phyloP scores from a whole-genome alignment of 2,888 invertebrate species.

The Rapana venosa region DNA sequence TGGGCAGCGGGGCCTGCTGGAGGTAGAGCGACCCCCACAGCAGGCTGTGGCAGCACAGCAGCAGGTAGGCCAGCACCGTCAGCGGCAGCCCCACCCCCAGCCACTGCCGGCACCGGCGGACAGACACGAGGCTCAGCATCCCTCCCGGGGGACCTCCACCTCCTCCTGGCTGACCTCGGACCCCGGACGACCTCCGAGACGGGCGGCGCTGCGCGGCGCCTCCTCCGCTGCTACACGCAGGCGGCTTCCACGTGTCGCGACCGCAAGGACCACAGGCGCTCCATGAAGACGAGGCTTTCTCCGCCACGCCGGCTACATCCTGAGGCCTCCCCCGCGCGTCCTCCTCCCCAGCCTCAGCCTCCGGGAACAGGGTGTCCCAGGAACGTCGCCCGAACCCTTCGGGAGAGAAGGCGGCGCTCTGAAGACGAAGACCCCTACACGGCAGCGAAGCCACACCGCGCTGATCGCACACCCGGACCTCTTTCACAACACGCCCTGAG shows the following conservation, averaged over 20 bases:
- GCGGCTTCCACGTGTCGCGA: neutral
- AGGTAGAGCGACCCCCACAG: slow-evolving; percentile 55
- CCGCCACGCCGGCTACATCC: too few species aligned
- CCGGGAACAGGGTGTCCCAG: too few species aligned
- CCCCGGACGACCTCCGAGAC: neutral
- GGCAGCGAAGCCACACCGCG: too few species aligned
- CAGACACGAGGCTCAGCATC: slow-evolving; percentile 27
- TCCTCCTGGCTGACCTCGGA: neutral
- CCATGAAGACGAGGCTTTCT: neutral
- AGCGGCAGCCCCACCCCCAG: slow-evolving; percentile 51
- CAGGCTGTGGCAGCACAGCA: slow-evolving; percentile 56
- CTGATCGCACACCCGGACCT: too few species aligned
- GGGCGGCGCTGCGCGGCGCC: neutral
- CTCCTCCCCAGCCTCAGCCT: too few species aligned
- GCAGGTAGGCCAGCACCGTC: slow-evolving; percentile 54
- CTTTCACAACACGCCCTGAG: neutral
- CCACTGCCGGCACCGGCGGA: slow-evolving; percentile 55
- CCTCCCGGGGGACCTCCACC: neutral
- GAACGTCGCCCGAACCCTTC: too few species aligned
- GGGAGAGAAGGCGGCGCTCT: too few species aligned
- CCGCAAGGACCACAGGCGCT: neutral
- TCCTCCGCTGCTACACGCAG: neutral
- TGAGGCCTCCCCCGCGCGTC: too few species aligned
- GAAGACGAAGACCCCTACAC: too few species aligned
- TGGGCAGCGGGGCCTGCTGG: slow-evolving; percentile 49